phyloP scores from a whole-genome alignment of 2,113 vertebrate species.

The Ictidomys tridecemlineatus region DNA sequence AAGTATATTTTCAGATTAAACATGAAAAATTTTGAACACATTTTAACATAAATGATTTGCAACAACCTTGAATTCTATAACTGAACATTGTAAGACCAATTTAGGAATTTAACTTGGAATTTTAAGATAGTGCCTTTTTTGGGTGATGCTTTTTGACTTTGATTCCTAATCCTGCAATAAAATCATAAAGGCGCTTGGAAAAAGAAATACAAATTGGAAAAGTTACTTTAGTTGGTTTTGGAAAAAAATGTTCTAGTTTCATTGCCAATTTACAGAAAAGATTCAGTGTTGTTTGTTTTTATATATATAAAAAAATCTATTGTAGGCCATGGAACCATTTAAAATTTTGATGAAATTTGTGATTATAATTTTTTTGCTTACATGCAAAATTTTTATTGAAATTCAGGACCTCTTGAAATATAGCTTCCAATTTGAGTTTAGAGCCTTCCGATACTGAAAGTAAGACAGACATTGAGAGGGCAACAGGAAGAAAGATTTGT shows the following conservation, averaged over 20 bases:
- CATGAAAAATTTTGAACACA: neutral
- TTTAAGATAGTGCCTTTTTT: neutral
- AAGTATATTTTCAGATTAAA: conserved; percentile 5
- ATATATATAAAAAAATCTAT: neutral
- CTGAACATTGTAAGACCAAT: neutral
- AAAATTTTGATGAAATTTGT: conserved; percentile 33
- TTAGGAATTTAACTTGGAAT: neutral
- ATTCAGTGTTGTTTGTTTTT: neutral
- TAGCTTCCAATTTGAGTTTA: neutral
- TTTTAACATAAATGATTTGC: neutral
- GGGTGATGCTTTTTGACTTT: neutral
- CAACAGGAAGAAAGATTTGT: neutral
- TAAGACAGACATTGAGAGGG: too few relatives aligned
- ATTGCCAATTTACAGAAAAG: conserved; percentile 10
- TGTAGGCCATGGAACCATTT: neutral
- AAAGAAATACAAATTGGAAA: neutral
- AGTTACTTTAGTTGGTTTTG: neutral
- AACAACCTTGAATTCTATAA: neutral
- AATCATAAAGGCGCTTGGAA: conserved; percentile 1
- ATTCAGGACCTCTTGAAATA: neutral
- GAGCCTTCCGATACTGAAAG: neutral
- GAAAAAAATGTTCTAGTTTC: neutral
- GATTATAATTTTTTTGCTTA: neutral
- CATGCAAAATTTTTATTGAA: neutral
- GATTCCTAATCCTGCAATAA: neutral